These are phyloP conservation scores for Helostoma temminkii DNA, from an alignment of 2,797 vertebrate genomes.

Conservation along the genomic window DNA sequence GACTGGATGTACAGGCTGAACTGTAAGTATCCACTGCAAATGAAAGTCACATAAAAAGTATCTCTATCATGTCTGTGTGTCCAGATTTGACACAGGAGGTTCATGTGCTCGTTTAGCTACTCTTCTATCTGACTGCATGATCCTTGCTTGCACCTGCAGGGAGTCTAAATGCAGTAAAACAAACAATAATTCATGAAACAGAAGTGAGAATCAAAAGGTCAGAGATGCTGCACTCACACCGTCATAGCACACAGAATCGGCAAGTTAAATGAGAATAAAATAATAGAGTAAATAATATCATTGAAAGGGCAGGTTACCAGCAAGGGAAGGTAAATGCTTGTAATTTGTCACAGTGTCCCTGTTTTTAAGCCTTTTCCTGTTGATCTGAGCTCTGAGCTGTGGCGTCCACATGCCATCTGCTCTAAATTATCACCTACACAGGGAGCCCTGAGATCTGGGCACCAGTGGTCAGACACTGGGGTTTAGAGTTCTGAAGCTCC, in stretches of 20 bases:
- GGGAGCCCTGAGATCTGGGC: constrained; percentile 58
- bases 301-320: constrained; percentile 19
- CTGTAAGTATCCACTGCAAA: neutral
- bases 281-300: neutral
- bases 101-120: constrained; percentile 8
- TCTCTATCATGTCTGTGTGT: too few relatives aligned
- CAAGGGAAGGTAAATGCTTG: constrained; percentile 33
- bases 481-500: constrained; percentile 25
- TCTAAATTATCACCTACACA: constrained; percentile 72
- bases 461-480: constrained; percentile 44
- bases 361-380: constrained; percentile 45
- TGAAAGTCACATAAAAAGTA: neutral
- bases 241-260: constrained; percentile 5
- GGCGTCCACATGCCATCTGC: constrained; percentile 66
- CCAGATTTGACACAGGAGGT: neutral
- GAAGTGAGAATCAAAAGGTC: constrained; percentile 17
- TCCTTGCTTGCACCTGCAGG: constrained; percentile 11
- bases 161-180: constrained; percentile 25
- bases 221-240: constrained; percentile 15
- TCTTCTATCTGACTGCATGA: neutral
- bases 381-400: constrained; percentile 40
- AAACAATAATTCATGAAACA: constrained; percentile 31
- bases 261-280: constrained; percentile 13
- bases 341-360: constrained; percentile 43
- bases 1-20: too few relatives aligned